Base-by-base conservation (phyloP, 2,113 vertebrate species). In the Ctenomys sociabilis region DNA sequence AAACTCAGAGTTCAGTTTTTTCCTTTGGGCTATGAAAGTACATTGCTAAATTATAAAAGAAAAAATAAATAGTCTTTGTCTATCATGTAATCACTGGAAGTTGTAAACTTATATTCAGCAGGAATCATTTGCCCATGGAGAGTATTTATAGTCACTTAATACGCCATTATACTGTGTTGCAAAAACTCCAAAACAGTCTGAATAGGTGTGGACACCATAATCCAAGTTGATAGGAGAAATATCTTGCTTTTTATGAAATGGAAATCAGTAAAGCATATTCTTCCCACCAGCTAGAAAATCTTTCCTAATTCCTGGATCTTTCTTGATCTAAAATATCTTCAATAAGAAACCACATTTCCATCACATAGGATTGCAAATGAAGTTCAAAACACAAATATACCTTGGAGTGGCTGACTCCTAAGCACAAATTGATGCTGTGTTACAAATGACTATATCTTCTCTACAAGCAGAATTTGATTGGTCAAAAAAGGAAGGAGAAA, bases 191-290 rank as follows among this genome's bases (percentile, higher is more conserved):
- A 85, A 92, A 92, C 77, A 61, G 73, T 43, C 66, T 72, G 11
- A 88, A 73, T 37, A 95, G 14, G 3, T 94, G 0, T 52, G n/a
- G 28, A 43, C 81, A 63, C 49, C 57, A 40, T 43, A 63, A 85
- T 68, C 26, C 19, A n/a, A 90, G 75, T 72, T 88, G 37, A 78
- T 40, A 14, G 45, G 19, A 91, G 70, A 85, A 90, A 54, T 22
- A 82, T 12, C 66, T 78, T n/a, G 80, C 45, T 88, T 94, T 89
- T 89, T 96, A 45, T 85, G n/a, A 90, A 92, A 82, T 82, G 45
- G 64, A 81, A 86, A 88, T 93, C 93, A 90, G 4, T 77, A 35
- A 90, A 49, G 45, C 9, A 45, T 45, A 81, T 16, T 87, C 75
- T 94, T 84, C 8, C 24, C 17, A 78, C 5, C 43, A 54, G 54